Conservation (phyloP, 2,113 vertebrate genomes). For the Callaeas wilsoni region DNA sequence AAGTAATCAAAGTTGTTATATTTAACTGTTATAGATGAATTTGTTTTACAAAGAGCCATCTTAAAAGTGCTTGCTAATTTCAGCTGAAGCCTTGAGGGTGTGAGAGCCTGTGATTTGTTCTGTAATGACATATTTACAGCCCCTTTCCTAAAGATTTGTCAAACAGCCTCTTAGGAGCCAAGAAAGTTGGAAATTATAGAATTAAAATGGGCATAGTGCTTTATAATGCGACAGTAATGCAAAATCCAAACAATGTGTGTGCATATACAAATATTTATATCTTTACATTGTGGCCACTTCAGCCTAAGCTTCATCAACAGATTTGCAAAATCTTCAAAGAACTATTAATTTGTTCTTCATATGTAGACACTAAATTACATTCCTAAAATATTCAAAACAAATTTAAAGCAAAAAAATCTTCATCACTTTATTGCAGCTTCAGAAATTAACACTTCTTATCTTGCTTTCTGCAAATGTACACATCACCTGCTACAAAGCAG, state of each 20-base stretch:
- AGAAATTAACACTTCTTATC: background rate
- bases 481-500: background rate
- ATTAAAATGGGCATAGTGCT: background rate
- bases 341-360: background rate
- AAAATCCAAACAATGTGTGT: background rate
- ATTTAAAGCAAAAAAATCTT: background rate
- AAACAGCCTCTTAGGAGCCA: background rate
- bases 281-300: background rate
- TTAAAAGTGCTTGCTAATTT: background rate
- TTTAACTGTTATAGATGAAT: background rate
- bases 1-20: background rate
- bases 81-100: background rate
- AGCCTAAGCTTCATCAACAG: background rate
- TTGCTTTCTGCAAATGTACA: background rate
- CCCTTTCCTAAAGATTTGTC: background rate
- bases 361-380: background rate
- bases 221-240: background rate
- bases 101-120: background rate
- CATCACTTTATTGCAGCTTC: background rate
- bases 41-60: background rate
- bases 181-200: background rate
- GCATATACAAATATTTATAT: background rate
- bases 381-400: background rate
- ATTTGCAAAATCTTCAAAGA: background rate
- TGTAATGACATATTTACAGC: constrained; percentile 2